Evolutionary conservation across 2,113 vertebrate species (phyloP), one percentile per base, ranked within the genome.

Genomic region (Cinclus cinclus): DNA sequence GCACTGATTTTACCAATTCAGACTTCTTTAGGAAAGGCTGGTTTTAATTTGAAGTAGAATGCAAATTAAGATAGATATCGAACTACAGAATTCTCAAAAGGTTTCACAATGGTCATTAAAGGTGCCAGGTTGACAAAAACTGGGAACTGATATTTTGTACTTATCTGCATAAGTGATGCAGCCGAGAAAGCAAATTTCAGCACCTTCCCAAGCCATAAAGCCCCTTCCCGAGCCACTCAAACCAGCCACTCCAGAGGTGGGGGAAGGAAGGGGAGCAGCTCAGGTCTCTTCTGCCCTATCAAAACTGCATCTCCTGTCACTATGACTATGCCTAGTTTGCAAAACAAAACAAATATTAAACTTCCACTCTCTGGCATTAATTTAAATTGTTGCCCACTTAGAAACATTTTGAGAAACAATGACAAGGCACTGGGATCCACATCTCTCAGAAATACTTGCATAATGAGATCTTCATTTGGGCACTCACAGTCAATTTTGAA

Each of bases 201-300:
- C 31, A 13, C 22, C 18, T 62, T 33, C 41, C 31, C 15, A 4
- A n/a, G 27, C 62, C 62, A 60, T 15, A 25, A 60, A 37, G 39
- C 35, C 49, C 24, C 44, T 44, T 37, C 35, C 35, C 35, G 8
- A 37, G 59, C 13, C 47, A 12, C 42, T 28, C 80, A 31, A 56
- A 89, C 1, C 67, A 86, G 39, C 21, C 2, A 0, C 37, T 22
- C 28, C 39, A 42, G 35, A 16, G 28, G 15, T 0, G 1, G 55
- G 37, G 22, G 13, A 44, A 42, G 18, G 13, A 46, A 62, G 52
- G 23, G 11, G 49, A 85, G 13, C 73, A 74, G 31, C 71, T 73
- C 12, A 4, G 20, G 41, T 5, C 17, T 47, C 41, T 39, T 42
- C 70, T 82, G 44, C 35, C 56, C 69, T 12, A 2, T 3, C 49